Evolutionary conservation across 2,888 invertebrate genomes (phyloP), one percentile per base, ranked within the genome.

Genomic region (Sinohyriopsis cumingii): DNA sequence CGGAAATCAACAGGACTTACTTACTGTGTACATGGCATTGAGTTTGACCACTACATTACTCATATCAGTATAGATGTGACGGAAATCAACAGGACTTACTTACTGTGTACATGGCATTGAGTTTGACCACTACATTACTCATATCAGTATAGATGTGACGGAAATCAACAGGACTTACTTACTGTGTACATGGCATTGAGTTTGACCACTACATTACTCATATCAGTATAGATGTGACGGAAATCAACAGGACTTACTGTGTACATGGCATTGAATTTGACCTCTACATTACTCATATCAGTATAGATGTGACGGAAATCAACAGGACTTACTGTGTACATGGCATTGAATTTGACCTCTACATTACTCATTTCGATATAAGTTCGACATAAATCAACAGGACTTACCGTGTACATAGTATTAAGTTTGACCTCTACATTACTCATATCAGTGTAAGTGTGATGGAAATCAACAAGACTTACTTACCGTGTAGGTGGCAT

Each of bases 361-460:
- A 64, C 68, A 66, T 66, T 91, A 0, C 95, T 93, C 96, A 98
- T 96, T 75, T 95, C 93, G 6, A 97, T 94, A 87, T 93, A 96
- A 88, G 95, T 95, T 87, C 97, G 96, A 7, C 94, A 92, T 66
- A 93, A 92, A 60, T 92, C 92, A 4, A 98, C 87, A 0, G 94
- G 93, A 75, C 0, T 97, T 0, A 92, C 92, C 28, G 67, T 67
- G 53, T 61, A 64, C 3, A 70, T 69, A 1, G 68, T 24, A 65
- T 73, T 70, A 9, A 73, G 9, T 55, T 72, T 66, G 5, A 73
- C 73, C 33, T 60, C 60, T 19, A 64, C 68, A 66, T 66, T 91
- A 0, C 95, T 93, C 96, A 98, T 96, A 76, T 95, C 93, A 6
- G 97, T 94, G 87, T 93, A 96, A 88, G 95, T 95, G 87, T 97